Percentiles rank a stretch among this genome's conserved stretches.
phyloP scores from a whole-genome alignment of 2,888 invertebrate genomes.

The Melangyna quadrimaculata region DNA sequence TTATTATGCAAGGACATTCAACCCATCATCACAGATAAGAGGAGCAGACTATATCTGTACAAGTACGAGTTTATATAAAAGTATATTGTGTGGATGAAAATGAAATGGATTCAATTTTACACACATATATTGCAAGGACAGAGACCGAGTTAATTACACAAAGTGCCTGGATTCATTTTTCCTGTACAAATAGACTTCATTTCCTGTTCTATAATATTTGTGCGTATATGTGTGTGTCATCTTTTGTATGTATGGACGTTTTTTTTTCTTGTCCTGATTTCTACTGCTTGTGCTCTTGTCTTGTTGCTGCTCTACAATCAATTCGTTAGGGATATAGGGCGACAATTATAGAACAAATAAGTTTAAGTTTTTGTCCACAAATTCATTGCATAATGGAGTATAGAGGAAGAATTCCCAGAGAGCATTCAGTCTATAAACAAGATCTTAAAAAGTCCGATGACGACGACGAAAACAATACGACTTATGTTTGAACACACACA shows the following conservation, averaged over 20 bases:
- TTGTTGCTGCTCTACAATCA: constrained; percentile 37
- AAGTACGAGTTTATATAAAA: background rate
- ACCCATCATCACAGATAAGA: constrained; percentile 28
- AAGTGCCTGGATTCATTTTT: constrained; percentile 60
- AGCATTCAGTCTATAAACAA: background rate
- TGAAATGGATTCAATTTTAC: background rate
- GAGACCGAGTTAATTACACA: constrained; percentile 62
- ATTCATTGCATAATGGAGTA: constrained; percentile 39
- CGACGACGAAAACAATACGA: background rate
- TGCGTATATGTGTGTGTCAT: background rate
- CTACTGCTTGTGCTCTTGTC: background rate
- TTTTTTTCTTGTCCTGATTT: constrained; percentile 4
- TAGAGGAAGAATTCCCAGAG: constrained; percentile 14
- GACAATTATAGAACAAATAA: constrained; percentile 52
- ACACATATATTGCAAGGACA: constrained; percentile 43
- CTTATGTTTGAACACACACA: background rate
- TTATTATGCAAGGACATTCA: constrained; percentile 66
- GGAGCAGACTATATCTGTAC: background rate
- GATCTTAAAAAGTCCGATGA: background rate
- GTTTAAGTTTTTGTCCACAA: constrained; percentile 37
- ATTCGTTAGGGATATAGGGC: constrained; percentile 35
- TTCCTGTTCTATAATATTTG: constrained; percentile 11
- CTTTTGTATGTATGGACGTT: background rate
- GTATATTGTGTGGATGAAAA: constrained; percentile 1
- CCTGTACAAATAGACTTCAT: constrained; percentile 43